Percentiles rank a stretch among this genome's conserved stretches.
phyloP scores from a whole-genome alignment of 2,888 invertebrate genomes.

The Dorcus parallelipipedus region DNA sequence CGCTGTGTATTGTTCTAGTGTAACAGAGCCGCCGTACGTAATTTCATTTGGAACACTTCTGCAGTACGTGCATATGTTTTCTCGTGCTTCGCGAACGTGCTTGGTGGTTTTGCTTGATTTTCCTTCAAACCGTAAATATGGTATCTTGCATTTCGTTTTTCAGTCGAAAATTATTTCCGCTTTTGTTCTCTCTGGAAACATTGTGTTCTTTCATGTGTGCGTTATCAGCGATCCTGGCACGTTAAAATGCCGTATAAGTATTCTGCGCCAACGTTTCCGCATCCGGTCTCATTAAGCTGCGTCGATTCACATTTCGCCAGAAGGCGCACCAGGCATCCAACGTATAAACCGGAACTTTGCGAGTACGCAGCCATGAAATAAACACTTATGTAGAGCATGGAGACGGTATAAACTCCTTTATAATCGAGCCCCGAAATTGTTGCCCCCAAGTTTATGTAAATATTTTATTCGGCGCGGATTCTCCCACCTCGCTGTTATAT shows the following conservation, averaged over 20 bases:
- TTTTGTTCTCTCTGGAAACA: neutral
- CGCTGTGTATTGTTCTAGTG: too few species aligned
- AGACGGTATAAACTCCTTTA: neutral
- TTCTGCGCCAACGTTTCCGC: constrained; percentile 3
- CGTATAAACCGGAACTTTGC: constrained; percentile 8
- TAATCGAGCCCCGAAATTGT: neutral
- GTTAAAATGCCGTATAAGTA: neutral
- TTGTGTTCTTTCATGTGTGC: neutral
- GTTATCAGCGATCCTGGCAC: constrained; percentile 3
- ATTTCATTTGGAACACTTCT: too few species aligned
- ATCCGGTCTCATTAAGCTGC: constrained; percentile 9
- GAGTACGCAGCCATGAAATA: constrained; percentile 3
- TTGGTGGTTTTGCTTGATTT: too few species aligned
- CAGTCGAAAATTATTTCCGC: neutral
- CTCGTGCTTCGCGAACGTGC: too few species aligned
- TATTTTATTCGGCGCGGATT: too few species aligned
- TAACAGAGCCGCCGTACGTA: too few species aligned
- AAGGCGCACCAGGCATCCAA: neutral
- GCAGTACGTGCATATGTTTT: too few species aligned
- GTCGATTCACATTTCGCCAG: constrained; percentile 3
- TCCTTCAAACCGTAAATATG: neutral
- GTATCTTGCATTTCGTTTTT: neutral
- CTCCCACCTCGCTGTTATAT: too few species aligned
- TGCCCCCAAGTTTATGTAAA: neutral
- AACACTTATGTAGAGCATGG: constrained; percentile 3